Evolutionary conservation across 2,888 invertebrate genomes (phyloP).

Genomic region (Oxycera nigricornis): DNA sequence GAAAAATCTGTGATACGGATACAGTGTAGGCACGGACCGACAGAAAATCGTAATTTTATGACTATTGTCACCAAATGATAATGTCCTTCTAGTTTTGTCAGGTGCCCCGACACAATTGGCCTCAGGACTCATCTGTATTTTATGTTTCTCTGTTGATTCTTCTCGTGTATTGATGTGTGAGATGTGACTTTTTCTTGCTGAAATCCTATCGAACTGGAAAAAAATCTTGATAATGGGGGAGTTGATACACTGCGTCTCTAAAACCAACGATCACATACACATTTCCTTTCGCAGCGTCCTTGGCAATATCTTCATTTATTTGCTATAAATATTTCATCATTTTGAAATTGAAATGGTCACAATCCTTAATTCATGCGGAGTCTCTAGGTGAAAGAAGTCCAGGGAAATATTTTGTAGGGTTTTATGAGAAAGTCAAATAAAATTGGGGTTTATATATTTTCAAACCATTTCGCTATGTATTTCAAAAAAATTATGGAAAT

Average conservation of each 20-base stretch:
- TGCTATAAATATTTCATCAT: too few relatives aligned
- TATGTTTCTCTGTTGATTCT: conserved; percentile 26
- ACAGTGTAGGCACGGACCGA: not conserved
- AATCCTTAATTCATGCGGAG: too few relatives aligned
- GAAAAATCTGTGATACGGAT: not conserved
- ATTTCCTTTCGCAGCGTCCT: too few relatives aligned
- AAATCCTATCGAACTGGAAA: not conserved
- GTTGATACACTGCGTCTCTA: not conserved
- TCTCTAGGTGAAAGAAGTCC: too few relatives aligned
- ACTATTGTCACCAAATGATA: conserved; percentile 9
- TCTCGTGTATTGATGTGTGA: conserved; percentile 6
- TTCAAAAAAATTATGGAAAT: too few relatives aligned
- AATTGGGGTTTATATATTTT: too few relatives aligned
- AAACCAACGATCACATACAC: too few relatives aligned
- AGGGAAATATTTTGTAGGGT: too few relatives aligned
- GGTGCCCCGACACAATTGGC: conserved; percentile 2
- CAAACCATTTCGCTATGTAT: too few relatives aligned
- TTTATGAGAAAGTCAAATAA: too few relatives aligned
- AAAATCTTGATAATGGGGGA: not conserved
- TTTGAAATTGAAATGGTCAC: too few relatives aligned
- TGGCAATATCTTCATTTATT: too few relatives aligned
- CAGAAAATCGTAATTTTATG: conserved; percentile 35
- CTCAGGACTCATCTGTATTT: conserved; percentile 15
- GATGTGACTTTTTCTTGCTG: conserved; percentile 6
- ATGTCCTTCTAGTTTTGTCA: conserved; percentile 1